These are phyloP conservation scores for Pemphigus obesinymphae DNA, from an alignment of 1,140 invertebrate species.

Conservation along the genomic window DNA sequence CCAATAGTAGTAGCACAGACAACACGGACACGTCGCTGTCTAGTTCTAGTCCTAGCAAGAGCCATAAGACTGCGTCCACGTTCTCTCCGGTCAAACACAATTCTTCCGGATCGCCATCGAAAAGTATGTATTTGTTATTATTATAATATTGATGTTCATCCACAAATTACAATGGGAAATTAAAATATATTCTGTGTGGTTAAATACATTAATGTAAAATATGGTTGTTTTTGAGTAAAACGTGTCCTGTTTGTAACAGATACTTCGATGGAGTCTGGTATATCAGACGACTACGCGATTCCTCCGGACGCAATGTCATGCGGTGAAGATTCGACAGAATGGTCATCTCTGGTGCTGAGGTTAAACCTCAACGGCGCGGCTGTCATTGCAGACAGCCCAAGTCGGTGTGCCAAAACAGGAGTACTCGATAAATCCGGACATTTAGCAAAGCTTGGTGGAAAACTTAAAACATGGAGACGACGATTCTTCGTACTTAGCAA, in stretches of 20 bases:
- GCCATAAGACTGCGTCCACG: conserved; percentile 75
- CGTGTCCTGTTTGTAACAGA: conserved; percentile 55
- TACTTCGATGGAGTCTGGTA: conserved; percentile 84
- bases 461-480: conserved; percentile 91
- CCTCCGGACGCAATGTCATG: conserved; percentile 84
- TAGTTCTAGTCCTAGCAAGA: conserved; percentile 72
- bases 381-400: conserved; percentile 50
- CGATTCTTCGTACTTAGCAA: conserved; percentile 92
- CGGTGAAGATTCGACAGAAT: conserved; percentile 59
- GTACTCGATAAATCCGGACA: conserved; percentile 87
- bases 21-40: conserved; percentile 53
- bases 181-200: no score
- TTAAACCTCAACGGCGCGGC: conserved; percentile 19
- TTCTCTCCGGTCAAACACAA: conserved; percentile 77
- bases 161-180: no score
- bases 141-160: no score
- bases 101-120: conserved; percentile 75
- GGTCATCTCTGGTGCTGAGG: conserved; percentile 44
- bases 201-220: background rate
- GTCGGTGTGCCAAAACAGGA: conserved; percentile 51
- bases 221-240: no score
- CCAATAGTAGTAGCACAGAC: conserved; percentile 52
- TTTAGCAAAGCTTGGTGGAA: conserved; percentile 88
- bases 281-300: conserved; percentile 93
- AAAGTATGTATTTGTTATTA: conserved; percentile 64